Evolutionary conservation across 2,888 invertebrate genomes (phyloP).

Genomic region (Drosophila rubida): DNA sequence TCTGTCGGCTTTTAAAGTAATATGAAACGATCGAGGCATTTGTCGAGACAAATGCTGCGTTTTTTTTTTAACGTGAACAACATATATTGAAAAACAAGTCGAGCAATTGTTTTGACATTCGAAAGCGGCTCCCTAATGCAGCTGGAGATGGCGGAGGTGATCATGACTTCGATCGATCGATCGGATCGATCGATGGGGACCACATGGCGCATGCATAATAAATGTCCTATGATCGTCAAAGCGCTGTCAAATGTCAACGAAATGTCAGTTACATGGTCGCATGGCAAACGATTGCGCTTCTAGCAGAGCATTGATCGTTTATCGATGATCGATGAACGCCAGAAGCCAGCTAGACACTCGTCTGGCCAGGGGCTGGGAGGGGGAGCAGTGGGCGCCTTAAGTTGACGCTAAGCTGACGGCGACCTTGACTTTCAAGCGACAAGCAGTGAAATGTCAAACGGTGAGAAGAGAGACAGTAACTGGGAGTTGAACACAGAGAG

Average conservation of each 20-base stretch:
- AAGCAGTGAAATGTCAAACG: slow-evolving; percentile 50
- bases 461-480: slow-evolving; percentile 5
- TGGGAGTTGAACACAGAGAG: background rate
- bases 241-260: slow-evolving; percentile 67
- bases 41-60: background rate
- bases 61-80: slow-evolving; percentile 8
- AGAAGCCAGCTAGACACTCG: slow-evolving; percentile 49
- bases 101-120: slow-evolving; percentile 35
- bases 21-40: too few relatives aligned
- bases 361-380: slow-evolving; percentile 21
- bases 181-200: slow-evolving; percentile 21
- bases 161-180: slow-evolving; percentile 14
- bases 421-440: slow-evolving; percentile 72
- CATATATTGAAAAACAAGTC: background rate
- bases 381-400: background rate
- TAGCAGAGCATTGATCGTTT: slow-evolving; percentile 40
- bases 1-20: background rate
- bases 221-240: slow-evolving; percentile 73
- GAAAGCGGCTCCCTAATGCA: slow-evolving; percentile 19
- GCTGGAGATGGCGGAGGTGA: slow-evolving; percentile 2
- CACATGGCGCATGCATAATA: slow-evolving; percentile 56
- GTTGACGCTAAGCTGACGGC: slow-evolving; percentile 30
- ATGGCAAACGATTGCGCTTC: slow-evolving; percentile 57
- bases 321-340: slow-evolving; percentile 38
- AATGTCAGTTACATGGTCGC: slow-evolving; percentile 66